These are phyloP conservation scores for Baronia brevicornis DNA, from an alignment of 2,888 invertebrate genomes.

Conservation along the genomic window DNA sequence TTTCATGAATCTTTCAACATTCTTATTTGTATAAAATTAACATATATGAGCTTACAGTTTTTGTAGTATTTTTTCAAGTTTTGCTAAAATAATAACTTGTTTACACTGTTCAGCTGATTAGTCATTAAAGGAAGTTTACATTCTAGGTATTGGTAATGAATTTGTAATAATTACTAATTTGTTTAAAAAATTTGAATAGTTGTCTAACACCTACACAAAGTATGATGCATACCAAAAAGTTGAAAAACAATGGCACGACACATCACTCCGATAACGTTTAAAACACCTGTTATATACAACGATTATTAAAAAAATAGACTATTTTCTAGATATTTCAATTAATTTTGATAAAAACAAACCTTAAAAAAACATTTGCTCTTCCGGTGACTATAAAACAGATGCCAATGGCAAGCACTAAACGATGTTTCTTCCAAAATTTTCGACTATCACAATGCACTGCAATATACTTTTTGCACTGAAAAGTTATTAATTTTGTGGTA, in stretches of 20 bases:
- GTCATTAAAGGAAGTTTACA: no score
- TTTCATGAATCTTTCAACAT: no score
- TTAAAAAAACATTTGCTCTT: conserved; percentile 71
- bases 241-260: conserved; percentile 29
- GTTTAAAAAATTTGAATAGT: conserved; percentile 18
- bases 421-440: conserved; percentile 29
- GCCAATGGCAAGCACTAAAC: conserved; percentile 44
- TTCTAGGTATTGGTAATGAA: no score
- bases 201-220: conserved; percentile 35
- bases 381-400: conserved; percentile 49
- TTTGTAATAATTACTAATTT: no score
- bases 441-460: conserved; percentile 26
- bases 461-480: conserved; percentile 26
- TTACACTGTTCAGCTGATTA: no score
- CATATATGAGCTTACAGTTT: no score
- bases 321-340: conserved; percentile 25
- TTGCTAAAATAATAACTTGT: no score
- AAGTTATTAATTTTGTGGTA: conserved; percentile 29
- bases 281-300: conserved; percentile 27
- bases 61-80: no score
- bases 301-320: no score
- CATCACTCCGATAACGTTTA: conserved; percentile 23
- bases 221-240: conserved; percentile 33
- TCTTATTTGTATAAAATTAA: no score
- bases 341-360: conserved; percentile 44